Base-by-base conservation (phyloP, 2,113 vertebrate genomes). In the Butorides virescens region DNA sequence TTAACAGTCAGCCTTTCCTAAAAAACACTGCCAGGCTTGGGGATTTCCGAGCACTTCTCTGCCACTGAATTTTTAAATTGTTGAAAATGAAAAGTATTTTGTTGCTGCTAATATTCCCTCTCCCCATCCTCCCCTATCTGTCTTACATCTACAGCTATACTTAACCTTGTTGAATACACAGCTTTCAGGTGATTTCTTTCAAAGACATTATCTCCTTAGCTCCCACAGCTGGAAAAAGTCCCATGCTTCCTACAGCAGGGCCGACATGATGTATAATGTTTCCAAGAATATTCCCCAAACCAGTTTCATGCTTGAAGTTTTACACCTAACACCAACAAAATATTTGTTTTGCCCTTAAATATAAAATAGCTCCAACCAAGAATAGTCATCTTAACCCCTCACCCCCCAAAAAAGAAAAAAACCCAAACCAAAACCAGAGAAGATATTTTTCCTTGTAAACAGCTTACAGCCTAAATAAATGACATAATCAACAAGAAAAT, bases 21-120 rank as follows among this genome's bases (percentile, higher is more conserved):
- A 61, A 83, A 80, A 0, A 11, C 0, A 0, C 14, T 32, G 10
- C 9, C 3, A 32, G 58, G 27, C 34, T 44, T 1, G 18, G 44
- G 32, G 65, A 75, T 9, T 7, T 5, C 15, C 58, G 30, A 63
- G 56, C 67, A 15, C 32, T 23, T 12, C 18, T 63, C 59, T 32
- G 22, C 22, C 62, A 19, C n/a, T 53, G 5, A 7, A 9, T 37
- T 39, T 78, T 46, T 13, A 5, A 30, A 27, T 9, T 25, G 9
- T 2, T 65, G 20, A 58, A 61, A 73, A 1, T 4, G 1, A 25
- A 3, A 39, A 16, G 23, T 8, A 8, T 34, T 71, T 47, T 46
- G 7, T 16, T 61, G 52, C 34, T 72, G 52, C n/a, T 37, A n/a
- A 14, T 27, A 66, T 16, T 20, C 10, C 34, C 8, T 13, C 7